Evolutionary conservation across 1,140 invertebrate genomes (phyloP).

Genomic region (Acromyrmex charruanus): DNA sequence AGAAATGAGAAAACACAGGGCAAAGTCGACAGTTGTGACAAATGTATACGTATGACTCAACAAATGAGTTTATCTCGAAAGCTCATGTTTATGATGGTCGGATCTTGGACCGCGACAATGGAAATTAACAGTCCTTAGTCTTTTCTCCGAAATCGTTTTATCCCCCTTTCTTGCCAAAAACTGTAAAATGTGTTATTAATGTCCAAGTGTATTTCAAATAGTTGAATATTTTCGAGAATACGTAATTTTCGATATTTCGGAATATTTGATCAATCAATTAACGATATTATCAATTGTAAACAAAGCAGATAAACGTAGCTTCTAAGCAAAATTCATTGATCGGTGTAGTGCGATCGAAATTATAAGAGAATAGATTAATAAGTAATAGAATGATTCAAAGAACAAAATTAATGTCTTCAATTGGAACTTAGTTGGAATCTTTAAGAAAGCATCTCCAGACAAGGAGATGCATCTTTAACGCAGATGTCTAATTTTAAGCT

Average conservation of each 20-base stretch:
- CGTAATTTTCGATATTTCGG: not conserved
- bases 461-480: not conserved
- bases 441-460: not conserved
- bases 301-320: not conserved
- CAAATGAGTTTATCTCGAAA: slow-evolving; percentile 26
- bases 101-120: not conserved
- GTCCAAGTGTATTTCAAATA: not conserved
- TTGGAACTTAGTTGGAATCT: not conserved
- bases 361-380: not conserved
- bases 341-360: not conserved
- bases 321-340: not conserved
- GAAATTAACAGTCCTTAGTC: not conserved
- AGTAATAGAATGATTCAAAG: not conserved
- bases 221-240: not conserved
- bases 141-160: not conserved
- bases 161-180: not conserved
- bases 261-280: not conserved
- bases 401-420: not conserved
- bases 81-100: not conserved
- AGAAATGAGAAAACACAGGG: slow-evolving; percentile 9
- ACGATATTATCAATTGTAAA: not conserved
- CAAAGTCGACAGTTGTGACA: slow-evolving; percentile 4
- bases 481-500: not conserved
- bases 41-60: slow-evolving; percentile 22
- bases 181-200: too few species aligned